Evolutionary conservation across 2,113 vertebrate genomes (phyloP).

Genomic region (Lucifuga dentata): DNA sequence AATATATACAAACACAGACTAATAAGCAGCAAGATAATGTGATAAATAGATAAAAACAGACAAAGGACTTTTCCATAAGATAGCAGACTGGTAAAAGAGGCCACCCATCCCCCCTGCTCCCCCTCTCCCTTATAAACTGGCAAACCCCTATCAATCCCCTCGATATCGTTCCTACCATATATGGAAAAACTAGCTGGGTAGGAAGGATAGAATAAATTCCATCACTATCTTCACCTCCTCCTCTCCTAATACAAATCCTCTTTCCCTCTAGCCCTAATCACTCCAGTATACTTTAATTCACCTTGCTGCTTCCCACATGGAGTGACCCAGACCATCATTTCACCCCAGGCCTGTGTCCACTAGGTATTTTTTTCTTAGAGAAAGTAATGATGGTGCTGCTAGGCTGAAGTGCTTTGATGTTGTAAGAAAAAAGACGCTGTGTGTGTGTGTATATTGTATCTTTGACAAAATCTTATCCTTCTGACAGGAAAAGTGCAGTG

Average conservation of each 20-base stretch:
- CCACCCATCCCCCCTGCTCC: slow-evolving; percentile 47
- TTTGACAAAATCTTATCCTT: slow-evolving; percentile 51
- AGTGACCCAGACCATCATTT: slow-evolving; percentile 25
- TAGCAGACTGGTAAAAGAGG: slow-evolving; percentile 52
- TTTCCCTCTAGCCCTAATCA: slow-evolving; percentile 25
- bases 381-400: neutral
- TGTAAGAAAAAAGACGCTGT: slow-evolving; percentile 8
- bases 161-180: slow-evolving; percentile 42
- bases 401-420: slow-evolving; percentile 29
- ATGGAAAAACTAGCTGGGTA: slow-evolving; percentile 41
- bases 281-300: slow-evolving; percentile 39
- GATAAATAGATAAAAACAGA: slow-evolving; percentile 27
- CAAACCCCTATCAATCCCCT: slow-evolving; percentile 51
- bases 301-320: slow-evolving; percentile 30
- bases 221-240: slow-evolving; percentile 46
- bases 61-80: slow-evolving; percentile 44
- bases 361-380: neutral
- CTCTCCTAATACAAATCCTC: slow-evolving; percentile 44
- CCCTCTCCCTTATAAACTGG: slow-evolving; percentile 42
- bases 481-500: slow-evolving; percentile 51
- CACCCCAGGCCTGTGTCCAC: slow-evolving; percentile 19
- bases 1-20: slow-evolving; percentile 33
- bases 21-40: slow-evolving; percentile 23
- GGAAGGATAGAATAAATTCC: slow-evolving; percentile 51
- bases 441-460: slow-evolving; percentile 20